These are phyloP conservation scores for Tangara arthus DNA, from an alignment of 2,797 vertebrate genomes.

Conservation along the genomic window DNA sequence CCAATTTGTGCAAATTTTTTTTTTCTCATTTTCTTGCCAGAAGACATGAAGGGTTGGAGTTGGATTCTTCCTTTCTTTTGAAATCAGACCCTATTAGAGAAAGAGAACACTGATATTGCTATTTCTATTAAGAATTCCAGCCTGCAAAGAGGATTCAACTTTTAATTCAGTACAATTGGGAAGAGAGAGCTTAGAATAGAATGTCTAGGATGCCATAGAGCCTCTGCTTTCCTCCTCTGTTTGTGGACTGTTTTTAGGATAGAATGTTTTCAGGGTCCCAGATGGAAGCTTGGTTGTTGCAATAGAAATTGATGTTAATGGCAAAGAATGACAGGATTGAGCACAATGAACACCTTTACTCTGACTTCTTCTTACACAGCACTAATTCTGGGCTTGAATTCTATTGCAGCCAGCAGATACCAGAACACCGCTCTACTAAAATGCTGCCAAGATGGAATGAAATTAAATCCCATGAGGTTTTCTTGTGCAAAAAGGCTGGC, in stretches of 20 bases:
- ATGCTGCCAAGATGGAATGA: slow-evolving; percentile 73
- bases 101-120: neutral
- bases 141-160: neutral
- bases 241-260: neutral
- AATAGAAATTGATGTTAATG: neutral
- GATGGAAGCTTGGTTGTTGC: neutral
- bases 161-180: neutral
- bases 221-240: neutral
- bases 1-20: neutral
- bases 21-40: neutral
- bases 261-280: neutral
- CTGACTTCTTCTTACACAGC: neutral
- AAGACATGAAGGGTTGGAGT: neutral
- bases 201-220: neutral
- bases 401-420: slow-evolving; percentile 55
- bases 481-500: slow-evolving; percentile 51
- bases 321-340: neutral
- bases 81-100: neutral
- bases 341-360: accelerated
- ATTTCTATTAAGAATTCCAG: neutral
- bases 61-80: neutral
- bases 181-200: neutral
- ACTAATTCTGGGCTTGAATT: neutral
- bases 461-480: slow-evolving; percentile 12
- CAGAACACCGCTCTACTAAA: neutral